Evolutionary conservation across 2,888 invertebrate species (phyloP).

Genomic region (Hyles lineata): DNA sequence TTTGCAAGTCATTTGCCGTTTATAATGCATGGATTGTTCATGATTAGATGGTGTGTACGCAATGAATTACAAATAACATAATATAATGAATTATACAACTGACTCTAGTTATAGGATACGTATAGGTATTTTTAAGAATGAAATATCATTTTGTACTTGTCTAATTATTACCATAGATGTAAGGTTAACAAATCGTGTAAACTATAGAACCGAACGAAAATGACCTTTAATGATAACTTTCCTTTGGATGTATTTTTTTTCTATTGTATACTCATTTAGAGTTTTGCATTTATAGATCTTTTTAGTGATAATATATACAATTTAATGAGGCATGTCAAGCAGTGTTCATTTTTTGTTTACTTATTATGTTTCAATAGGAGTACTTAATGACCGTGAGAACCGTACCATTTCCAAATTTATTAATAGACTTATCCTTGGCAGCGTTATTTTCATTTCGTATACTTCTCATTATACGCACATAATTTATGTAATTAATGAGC

Average conservation of each 20-base stretch:
- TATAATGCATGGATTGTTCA: constrained; percentile 62
- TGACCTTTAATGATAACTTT: constrained; percentile 74
- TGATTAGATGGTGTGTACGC: constrained; percentile 67
- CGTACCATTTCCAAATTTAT: constrained; percentile 69
- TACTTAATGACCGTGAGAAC: constrained; percentile 63
- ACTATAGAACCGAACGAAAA: constrained; percentile 78
- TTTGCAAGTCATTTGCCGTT: constrained; percentile 45
- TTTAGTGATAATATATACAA: constrained; percentile 74
- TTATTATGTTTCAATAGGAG: constrained; percentile 72
- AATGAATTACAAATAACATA: constrained; percentile 65
- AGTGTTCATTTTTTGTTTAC: constrained; percentile 52
- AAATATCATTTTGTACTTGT: constrained; percentile 85
- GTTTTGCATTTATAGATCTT: constrained; percentile 84
- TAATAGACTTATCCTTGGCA: constrained; percentile 56
- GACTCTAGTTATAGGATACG: constrained; percentile 81
- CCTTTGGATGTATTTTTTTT: constrained; percentile 82
- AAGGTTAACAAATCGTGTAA: constrained; percentile 83
- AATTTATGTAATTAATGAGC: constrained; percentile 81
- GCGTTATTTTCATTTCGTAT: constrained; percentile 61
- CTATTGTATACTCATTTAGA: constrained; percentile 80
- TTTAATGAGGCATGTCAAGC: constrained; percentile 65
- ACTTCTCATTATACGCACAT: constrained; percentile 78
- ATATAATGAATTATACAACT: constrained; percentile 79
- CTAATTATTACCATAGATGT: constrained; percentile 81
- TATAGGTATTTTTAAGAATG: constrained; percentile 77